Evolutionary conservation across 2,888 invertebrate genomes (phyloP).

Genomic region (Agrilus biguttatus): DNA sequence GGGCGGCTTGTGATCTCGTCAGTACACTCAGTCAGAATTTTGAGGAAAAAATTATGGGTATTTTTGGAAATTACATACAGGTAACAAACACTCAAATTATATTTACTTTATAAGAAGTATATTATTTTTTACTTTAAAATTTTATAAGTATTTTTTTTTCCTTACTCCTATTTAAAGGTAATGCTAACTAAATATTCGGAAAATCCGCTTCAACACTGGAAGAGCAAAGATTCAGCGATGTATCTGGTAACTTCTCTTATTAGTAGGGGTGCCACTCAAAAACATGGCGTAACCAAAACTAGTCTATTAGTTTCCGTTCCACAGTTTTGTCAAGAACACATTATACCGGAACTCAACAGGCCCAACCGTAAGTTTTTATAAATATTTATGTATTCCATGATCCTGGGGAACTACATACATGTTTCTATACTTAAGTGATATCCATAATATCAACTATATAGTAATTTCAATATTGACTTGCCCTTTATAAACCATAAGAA

Average conservation of each 20-base stretch:
- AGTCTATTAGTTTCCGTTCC: slow-evolving; percentile 80
- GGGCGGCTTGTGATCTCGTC: slow-evolving; percentile 95
- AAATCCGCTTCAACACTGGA: slow-evolving; percentile 71
- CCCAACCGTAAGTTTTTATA: slow-evolving; percentile 41
- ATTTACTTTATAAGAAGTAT: not conserved
- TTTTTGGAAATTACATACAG: slow-evolving; percentile 77
- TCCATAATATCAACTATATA: not conserved
- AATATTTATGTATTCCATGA: no score
- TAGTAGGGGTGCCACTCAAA: slow-evolving; percentile 75
- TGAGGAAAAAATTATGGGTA: slow-evolving; percentile 74
- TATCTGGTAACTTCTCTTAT: slow-evolving; percentile 93
- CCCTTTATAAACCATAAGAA: not conserved
- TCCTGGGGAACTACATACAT: no score
- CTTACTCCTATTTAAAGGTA: slow-evolving; percentile 32
- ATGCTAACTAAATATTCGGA: slow-evolving; percentile 66
- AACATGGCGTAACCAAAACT: slow-evolving; percentile 81
- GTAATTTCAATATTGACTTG: not conserved
- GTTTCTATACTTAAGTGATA: no score
- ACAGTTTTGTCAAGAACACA: slow-evolving; percentile 78
- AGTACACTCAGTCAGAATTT: slow-evolving; percentile 79
- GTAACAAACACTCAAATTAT: slow-evolving; percentile 30
- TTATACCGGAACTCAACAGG: slow-evolving; percentile 71
- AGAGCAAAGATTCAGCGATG: slow-evolving; percentile 89
- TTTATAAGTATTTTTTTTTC: not conserved
- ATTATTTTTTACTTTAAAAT: not conserved